phyloP scores from a whole-genome alignment of 2,797 vertebrate genomes.

The Spea hammondii region DNA sequence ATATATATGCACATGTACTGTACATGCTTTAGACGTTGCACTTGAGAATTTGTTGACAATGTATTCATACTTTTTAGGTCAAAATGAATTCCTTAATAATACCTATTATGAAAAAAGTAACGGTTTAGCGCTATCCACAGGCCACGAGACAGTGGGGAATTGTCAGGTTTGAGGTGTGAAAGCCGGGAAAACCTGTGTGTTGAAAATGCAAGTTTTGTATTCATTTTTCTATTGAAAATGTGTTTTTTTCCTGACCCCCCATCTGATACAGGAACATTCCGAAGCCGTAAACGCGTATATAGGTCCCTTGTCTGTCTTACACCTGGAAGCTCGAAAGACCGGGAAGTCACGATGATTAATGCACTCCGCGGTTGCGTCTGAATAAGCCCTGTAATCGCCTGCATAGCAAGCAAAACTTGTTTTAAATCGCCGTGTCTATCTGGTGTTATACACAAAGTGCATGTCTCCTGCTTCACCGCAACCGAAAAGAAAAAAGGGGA shows the following conservation, averaged over 20 bases:
- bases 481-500: neutral
- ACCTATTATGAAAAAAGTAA: neutral
- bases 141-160: conserved; percentile 10
- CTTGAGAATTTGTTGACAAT: conserved; percentile 6
- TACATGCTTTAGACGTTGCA: neutral
- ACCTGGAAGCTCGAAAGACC: conserved; percentile 13
- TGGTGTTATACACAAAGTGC: neutral
- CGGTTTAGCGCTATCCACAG: neutral
- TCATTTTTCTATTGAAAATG: neutral
- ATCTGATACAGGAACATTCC: neutral
- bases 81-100: conserved; percentile 8
- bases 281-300: neutral
- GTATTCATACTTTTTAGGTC: neutral
- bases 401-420: neutral
- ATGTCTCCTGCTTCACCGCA: neutral
- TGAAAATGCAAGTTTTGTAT: conserved; percentile 1
- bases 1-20: no score
- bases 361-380: conserved; percentile 11
- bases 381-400: neutral
- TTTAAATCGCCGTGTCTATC: neutral
- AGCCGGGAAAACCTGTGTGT: conserved; percentile 8
- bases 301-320: conserved; percentile 7
- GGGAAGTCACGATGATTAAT: conserved; percentile 28
- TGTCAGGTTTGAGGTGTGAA: conserved; percentile 19
- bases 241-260: neutral